Evolutionary conservation across 2,113 vertebrate species (phyloP), one percentile per base, ranked within the genome.

Genomic region (Triplophysa tibetana): DNA sequence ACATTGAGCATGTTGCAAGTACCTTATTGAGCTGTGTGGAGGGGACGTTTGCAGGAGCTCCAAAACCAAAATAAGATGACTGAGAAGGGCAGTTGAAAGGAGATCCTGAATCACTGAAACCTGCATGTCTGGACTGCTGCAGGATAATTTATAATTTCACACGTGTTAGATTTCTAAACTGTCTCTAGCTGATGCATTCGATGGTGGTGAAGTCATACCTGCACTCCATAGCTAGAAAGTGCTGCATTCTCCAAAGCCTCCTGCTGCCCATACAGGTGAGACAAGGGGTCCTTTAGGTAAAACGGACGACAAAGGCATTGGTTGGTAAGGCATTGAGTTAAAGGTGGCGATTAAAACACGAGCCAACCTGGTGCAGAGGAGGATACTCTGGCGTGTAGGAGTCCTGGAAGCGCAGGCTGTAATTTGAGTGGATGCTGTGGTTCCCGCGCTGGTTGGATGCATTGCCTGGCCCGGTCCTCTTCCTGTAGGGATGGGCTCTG

Each of bases 11-110:
- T 10, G 5, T 19, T n/a, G 19, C 2, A 16, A 33, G 85, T 84
- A 96, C 96, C 92, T 96, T 95, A 85, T 90, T 95, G 70, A 96
- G 92, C 82, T 95, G 93, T 38, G 91, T 90, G 85, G 92, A 87
- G 33, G 92, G 90, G 62, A 85, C 81, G 84, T 75, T 80, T 11
- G 81, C 45, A 13, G 92, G 90, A 21, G 93, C 89, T 48, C 93
- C 91, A 54, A 93, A 94, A 67, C 92, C 93, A 84, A 92, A 94
- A 86, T 95, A 96, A 48, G 94, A 94, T 63, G 94, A 93, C 16
- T 89, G 88, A 60, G 94, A 91, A 0, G 95, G 94, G 33, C 94
- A 86, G 88, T 86, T 19, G 81, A 86, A 91, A 33, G 54, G 91
- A 50, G 94, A 72, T 29, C 93, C 86, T 2, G 79, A 84, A 54